phyloP scores from a whole-genome alignment of 1,140 invertebrate species.

The Oedothorax gibbosus region DNA sequence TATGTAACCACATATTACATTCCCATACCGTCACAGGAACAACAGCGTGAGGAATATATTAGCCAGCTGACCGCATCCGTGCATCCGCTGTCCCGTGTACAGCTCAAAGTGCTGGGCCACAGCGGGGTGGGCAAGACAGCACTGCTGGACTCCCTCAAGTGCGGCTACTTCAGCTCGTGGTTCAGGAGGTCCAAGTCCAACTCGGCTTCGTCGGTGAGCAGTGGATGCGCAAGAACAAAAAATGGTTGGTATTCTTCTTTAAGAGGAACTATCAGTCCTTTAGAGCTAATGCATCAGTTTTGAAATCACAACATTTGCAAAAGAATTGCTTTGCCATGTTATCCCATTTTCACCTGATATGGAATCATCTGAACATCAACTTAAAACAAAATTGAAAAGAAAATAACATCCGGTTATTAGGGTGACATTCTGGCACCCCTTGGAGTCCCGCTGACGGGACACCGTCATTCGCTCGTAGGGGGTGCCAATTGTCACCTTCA shows the following conservation, averaged over 20 bases:
- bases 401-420: too few species aligned
- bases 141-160: conserved; percentile 79
- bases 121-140: conserved; percentile 82
- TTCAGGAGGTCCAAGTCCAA: conserved; percentile 72
- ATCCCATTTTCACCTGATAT: too few species aligned
- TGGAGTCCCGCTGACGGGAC: too few species aligned
- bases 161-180: conserved; percentile 77
- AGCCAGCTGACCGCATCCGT: conserved; percentile 78
- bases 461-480: too few species aligned
- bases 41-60: conserved; percentile 75
- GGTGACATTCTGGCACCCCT: too few species aligned
- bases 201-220: conserved; percentile 67
- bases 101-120: conserved; percentile 83
- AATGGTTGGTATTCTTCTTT: conserved; percentile 23
- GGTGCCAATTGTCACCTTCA: too few species aligned
- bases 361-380: too few species aligned
- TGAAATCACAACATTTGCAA: too few species aligned
- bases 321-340: too few species aligned
- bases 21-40: conserved; percentile 68
- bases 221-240: conserved; percentile 30
- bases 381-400: too few species aligned
- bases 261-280: too few species aligned
- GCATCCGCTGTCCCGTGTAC: conserved; percentile 77
- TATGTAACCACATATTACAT: neutral
- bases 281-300: too few species aligned